A percentile compares a stretch with the other conserved stretches of the same genome.
Evolutionary conservation across 1,140 invertebrate species (phyloP).

Genomic region (Bombus impatiens): DNA sequence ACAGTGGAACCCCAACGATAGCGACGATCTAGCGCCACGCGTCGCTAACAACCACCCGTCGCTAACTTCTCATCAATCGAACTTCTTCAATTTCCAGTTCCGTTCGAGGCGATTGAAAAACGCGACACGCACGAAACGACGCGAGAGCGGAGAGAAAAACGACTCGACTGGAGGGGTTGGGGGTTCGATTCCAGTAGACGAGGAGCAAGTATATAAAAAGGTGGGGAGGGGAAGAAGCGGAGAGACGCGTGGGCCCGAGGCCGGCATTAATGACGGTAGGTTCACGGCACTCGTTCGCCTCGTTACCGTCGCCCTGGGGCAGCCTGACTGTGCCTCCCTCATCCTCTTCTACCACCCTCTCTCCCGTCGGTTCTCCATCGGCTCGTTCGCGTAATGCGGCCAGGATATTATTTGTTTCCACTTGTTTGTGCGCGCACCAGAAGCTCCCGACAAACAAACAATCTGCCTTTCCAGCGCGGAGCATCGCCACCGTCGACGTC

Average conservation of each 20-base stretch:
- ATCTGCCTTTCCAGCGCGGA: conserved; percentile 61
- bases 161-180: not conserved
- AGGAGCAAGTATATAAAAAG: not conserved
- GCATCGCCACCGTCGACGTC: conserved; percentile 29
- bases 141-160: not conserved
- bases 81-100: conserved; percentile 54
- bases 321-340: conserved; percentile 43
- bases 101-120: conserved; percentile 31
- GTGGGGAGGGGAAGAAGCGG: too few species aligned
- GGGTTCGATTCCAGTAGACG: conserved; percentile 16
- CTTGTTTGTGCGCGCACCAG: conserved; percentile 76
- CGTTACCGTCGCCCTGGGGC: conserved; percentile 78
- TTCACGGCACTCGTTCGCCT: conserved; percentile 75
- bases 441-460: conserved; percentile 78
- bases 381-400: conserved; percentile 70
- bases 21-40: conserved; percentile 21
- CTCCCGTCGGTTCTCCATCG: conserved; percentile 28
- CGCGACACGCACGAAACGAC: conserved; percentile 20
- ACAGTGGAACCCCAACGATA: not conserved
- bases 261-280: conserved; percentile 79
- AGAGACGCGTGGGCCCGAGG: conserved; percentile 71
- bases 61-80: conserved; percentile 11
- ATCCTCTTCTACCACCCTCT: conserved; percentile 25
- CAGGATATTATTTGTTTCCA: conserved; percentile 82
- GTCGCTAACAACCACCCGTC: conserved; percentile 26